These are phyloP conservation scores for Gonatopus flavifemur DNA, from an alignment of 1,140 invertebrate genomes.

Conservation along the genomic window DNA sequence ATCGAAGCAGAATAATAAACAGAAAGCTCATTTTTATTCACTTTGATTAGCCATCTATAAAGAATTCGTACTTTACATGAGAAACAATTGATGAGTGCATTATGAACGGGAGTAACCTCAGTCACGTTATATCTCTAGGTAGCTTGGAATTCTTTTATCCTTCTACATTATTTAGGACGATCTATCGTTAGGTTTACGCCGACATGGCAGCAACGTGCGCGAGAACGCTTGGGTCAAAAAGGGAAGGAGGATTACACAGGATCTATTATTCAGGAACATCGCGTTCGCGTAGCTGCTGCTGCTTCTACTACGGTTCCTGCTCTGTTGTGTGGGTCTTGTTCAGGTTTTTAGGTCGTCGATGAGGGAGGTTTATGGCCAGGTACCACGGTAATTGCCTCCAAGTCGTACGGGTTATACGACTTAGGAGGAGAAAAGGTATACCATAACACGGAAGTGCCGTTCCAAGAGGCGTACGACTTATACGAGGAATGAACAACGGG, in stretches of 20 bases:
- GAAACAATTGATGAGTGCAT: constrained; percentile 16
- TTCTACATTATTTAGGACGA: constrained; percentile 21
- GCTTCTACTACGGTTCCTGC: no score
- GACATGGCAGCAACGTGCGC: background rate
- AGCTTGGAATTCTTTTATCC: background rate
- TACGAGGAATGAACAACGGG: no score
- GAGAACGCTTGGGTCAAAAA: background rate
- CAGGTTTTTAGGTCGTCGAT: constrained; percentile 17
- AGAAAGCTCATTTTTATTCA: no score
- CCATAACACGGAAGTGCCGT: background rate
- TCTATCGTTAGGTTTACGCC: constrained; percentile 19
- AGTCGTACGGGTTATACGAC: no score
- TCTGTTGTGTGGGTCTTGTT: no score
- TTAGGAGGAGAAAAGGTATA: no score
- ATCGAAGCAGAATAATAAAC: no score
- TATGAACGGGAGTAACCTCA: constrained; percentile 22
- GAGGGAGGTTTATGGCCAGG: no score
- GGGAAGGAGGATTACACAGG: background rate
- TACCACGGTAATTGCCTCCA: no score
- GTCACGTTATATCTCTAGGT: constrained; percentile 14
- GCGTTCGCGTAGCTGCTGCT: constrained; percentile 3
- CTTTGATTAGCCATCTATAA: no score
- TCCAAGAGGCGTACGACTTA: background rate
- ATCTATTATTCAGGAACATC: constrained; percentile 30
- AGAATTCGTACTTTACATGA: no score